A percentile compares a stretch with the other conserved stretches of the same genome.
These are phyloP conservation scores for Junonia oenone DNA, from an alignment of 2,888 invertebrate species.

Conservation along the genomic window DNA sequence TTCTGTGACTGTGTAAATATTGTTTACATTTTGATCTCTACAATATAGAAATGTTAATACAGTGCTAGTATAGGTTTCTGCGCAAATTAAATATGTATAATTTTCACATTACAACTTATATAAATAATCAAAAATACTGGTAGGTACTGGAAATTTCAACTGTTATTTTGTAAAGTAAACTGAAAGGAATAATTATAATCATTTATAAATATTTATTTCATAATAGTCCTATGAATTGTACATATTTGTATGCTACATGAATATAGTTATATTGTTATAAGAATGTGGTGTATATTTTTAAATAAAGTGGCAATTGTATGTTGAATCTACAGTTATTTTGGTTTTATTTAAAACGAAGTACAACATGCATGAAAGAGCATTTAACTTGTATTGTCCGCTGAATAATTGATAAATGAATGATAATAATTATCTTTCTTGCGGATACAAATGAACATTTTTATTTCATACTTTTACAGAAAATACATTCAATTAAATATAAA, in stretches of 20 bases:
- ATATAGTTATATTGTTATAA: slow-evolving; percentile 46
- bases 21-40: slow-evolving; percentile 19
- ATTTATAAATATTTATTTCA: slow-evolving; percentile 4
- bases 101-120: not conserved
- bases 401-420: not conserved
- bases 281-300: slow-evolving; percentile 66
- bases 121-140: not conserved
- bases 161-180: not conserved
- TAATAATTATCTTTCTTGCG: not conserved
- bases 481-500: not conserved
- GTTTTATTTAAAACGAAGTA: slow-evolving; percentile 1
- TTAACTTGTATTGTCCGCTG: too few species aligned
- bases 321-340: slow-evolving; percentile 10
- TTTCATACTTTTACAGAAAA: not conserved
- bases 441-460: not conserved
- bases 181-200: not conserved
- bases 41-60: not conserved
- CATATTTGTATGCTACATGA: slow-evolving; percentile 24
- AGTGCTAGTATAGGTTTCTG: not conserved
- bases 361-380: too few species aligned
- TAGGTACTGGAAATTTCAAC: not conserved
- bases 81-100: not conserved
- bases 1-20: slow-evolving; percentile 15
- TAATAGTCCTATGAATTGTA: slow-evolving; percentile 25
- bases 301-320: slow-evolving; percentile 44